Conservation (phyloP, 2,888 invertebrate species). For the Acrobasis consociella region DNA sequence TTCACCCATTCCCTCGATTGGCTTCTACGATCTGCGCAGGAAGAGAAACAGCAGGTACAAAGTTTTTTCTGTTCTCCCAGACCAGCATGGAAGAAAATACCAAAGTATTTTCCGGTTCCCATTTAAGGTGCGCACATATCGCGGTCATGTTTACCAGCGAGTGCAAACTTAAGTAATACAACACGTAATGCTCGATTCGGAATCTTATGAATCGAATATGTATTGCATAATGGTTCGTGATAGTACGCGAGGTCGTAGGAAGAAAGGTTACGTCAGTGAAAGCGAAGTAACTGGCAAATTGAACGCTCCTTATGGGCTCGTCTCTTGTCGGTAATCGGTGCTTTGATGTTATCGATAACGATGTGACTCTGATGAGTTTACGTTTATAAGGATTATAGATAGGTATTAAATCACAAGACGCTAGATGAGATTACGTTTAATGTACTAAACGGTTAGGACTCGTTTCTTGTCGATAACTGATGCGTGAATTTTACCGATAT, state of each 20-base stretch:
- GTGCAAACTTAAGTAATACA: slow-evolving; percentile 5
- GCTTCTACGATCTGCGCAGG: too few species aligned
- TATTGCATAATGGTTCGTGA: slow-evolving; percentile 52
- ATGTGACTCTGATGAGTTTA: neutral
- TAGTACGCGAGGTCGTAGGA: slow-evolving; percentile 59
- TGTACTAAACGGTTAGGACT: too few species aligned
- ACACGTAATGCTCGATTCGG: slow-evolving; percentile 18
- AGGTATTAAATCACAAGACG: neutral
- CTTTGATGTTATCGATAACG: slow-evolving; percentile 8
- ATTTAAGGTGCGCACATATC: neutral
- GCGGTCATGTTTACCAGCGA: slow-evolving; percentile 12
- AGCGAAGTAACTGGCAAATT: slow-evolving; percentile 46
- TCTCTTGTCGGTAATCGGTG: slow-evolving; percentile 24
- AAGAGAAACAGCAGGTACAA: too few species aligned
- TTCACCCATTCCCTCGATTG: too few species aligned
- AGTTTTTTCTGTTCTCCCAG: too few species aligned
- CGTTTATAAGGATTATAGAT: neutral
- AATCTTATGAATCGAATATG: slow-evolving; percentile 33
- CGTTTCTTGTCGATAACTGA: too few species aligned
- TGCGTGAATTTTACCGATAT: too few species aligned
- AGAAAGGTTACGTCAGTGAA: slow-evolving; percentile 71
- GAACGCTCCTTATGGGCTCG: slow-evolving; percentile 43
- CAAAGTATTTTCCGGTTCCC: neutral
- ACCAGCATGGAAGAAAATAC: too few species aligned
- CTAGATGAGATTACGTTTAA: too few species aligned